Evolutionary conservation across 2,888 invertebrate genomes (phyloP).

Genomic region (Cosmia pyralina): DNA sequence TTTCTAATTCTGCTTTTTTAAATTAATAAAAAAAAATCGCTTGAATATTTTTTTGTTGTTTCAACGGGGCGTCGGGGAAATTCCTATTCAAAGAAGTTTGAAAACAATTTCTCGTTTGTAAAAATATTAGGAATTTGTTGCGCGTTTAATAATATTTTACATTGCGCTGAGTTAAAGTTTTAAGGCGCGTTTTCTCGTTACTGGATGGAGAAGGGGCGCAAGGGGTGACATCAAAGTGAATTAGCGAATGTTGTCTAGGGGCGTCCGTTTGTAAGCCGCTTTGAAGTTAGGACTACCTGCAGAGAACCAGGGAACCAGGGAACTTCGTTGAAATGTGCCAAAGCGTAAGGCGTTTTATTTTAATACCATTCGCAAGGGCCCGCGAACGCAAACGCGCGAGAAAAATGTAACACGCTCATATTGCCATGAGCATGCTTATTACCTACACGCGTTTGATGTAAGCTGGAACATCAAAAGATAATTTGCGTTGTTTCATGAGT

Average conservation of each 20-base stretch:
- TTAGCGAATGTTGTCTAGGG: conserved; percentile 90
- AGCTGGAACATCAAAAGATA: conserved; percentile 50
- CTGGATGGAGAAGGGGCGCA: conserved; percentile 71
- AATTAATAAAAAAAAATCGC: conserved; percentile 58
- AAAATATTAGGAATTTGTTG: conserved; percentile 83
- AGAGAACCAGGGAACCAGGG: conserved; percentile 67
- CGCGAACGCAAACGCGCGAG: conserved; percentile 47
- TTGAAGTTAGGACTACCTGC: conserved; percentile 87
- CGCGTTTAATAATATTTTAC: conserved; percentile 84
- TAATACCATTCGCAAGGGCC: conserved; percentile 71
- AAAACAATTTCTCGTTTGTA: conserved; percentile 81
- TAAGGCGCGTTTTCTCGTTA: conserved; percentile 88
- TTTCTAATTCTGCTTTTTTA: conserved; percentile 62
- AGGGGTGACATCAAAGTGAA: conserved; percentile 89
- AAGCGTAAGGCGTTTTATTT: conserved; percentile 81
- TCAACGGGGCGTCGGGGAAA: conserved; percentile 62
- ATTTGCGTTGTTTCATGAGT: conserved; percentile 32
- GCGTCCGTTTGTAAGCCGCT: conserved; percentile 89
- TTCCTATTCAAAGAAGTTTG: conserved; percentile 73
- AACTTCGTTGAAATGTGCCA: conserved; percentile 79
- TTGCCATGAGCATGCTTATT: conserved; percentile 57
- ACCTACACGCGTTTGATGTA: conserved; percentile 52
- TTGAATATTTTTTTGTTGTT: conserved; percentile 51
- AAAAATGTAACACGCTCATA: conserved; percentile 63
- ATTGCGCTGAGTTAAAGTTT: conserved; percentile 84